These are phyloP conservation scores for Psix sp. DNA, from an alignment of 1,140 invertebrate genomes.

Conservation along the genomic window DNA sequence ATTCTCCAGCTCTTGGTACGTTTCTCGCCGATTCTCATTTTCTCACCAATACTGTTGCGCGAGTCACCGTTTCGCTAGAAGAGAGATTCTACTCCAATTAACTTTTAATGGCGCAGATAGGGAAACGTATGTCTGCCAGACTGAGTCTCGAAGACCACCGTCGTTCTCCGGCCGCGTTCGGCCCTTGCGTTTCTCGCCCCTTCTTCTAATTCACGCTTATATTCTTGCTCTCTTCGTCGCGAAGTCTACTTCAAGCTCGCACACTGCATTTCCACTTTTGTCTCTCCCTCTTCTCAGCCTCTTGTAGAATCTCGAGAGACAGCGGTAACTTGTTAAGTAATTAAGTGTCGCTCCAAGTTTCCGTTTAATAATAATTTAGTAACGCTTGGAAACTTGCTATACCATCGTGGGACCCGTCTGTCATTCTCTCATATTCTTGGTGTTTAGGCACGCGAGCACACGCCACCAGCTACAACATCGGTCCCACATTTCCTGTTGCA, in stretches of 20 bases:
- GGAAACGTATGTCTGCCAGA: constrained; percentile 64
- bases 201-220: constrained; percentile 30
- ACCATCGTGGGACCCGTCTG: constrained; percentile 57
- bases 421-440: constrained; percentile 54
- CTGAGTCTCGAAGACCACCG: constrained; percentile 33
- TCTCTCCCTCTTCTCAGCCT: constrained; percentile 42
- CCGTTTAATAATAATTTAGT: constrained; percentile 74
- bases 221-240: constrained; percentile 33
- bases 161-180: constrained; percentile 17
- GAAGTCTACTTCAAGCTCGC: constrained; percentile 17
- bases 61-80: constrained; percentile 47
- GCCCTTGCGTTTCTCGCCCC: constrained; percentile 21
- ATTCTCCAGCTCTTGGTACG: constrained; percentile 44
- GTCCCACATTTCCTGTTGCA: constrained; percentile 30
- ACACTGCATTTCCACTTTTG: constrained; percentile 42
- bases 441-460: constrained; percentile 32
- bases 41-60: constrained; percentile 60
- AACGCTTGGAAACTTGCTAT: constrained; percentile 60
- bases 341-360: constrained; percentile 71
- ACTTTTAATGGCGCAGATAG: constrained; percentile 73
- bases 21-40: constrained; percentile 66
- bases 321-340: constrained; percentile 72
- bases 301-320: constrained; percentile 56
- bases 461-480: constrained; percentile 20
- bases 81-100: constrained; percentile 72